Evolutionary conservation across 2,113 vertebrate genomes (phyloP), one percentile per base, ranked within the genome.

Genomic region (Sceloporus undulatus): DNA sequence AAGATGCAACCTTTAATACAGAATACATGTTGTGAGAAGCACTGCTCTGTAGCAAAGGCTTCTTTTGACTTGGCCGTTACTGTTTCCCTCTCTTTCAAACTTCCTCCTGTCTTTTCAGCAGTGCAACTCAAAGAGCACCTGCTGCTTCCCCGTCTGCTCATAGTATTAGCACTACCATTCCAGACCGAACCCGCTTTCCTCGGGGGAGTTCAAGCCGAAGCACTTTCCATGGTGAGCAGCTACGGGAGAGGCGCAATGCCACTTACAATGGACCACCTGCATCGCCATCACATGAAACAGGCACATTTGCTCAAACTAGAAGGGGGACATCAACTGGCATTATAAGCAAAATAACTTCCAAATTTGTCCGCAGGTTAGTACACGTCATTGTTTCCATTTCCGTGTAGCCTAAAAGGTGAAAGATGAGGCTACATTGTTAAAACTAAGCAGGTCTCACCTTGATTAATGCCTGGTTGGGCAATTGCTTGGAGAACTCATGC

Each of bases 331-430:
- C 99, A 79, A 98, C 98, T 0, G 98, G 98, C 71, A 97, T 99
- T 94, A 99, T 99, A 93, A 97, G 99, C 98, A 99, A 99, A 95
- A 98, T 99, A 95, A 99, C 99, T 77, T 99, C 99, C 94, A 98
- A 98, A 95, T 99, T 99, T 76, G 98, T 97, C 3, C 99, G 98
- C 97, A 99, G 99, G 99, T 99, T 94, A 96, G 98, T 97, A 90
- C 85, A 21, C 23, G 38, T 27, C 93, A 74, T 91, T 16, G 6
- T 40, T 29, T 82, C 65, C 29, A 21, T 59, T 85, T 88, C 52
- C 38, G 27, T 5, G 38, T 83, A n/a, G 25, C 29, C 13, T 71
- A 21, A 78, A 78, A 25, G 54, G 40, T 70, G 82, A 25, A 87
- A 68, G 0, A 0, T 52, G 2, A 70, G 11, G 56, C 42, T 84